A percentile compares a stretch with the other conserved stretches of the same genome.
Conservation (phyloP, 2,113 vertebrate genomes). For the Glaucidium brasilianum region DNA sequence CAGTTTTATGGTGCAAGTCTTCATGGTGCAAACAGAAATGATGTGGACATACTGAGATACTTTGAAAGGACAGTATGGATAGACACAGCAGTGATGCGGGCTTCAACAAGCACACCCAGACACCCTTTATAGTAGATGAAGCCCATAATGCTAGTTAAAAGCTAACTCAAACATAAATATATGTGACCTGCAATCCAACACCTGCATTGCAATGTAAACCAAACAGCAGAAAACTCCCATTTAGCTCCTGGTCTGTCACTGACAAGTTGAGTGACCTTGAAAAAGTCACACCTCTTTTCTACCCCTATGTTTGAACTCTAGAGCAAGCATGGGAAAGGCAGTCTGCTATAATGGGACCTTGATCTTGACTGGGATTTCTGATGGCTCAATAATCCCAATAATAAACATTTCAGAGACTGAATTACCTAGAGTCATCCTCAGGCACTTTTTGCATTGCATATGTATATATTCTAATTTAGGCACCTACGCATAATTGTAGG, state of each 20-base stretch:
- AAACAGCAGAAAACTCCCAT: background rate
- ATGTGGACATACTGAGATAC: background rate
- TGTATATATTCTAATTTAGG: conserved; percentile 29
- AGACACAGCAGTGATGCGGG: background rate
- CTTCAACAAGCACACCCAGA: background rate
- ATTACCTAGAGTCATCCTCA: conserved; percentile 20
- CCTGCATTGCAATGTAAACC: background rate
- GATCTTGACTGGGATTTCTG: background rate
- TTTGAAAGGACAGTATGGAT: background rate
- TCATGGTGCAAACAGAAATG: background rate
- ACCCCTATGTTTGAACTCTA: background rate
- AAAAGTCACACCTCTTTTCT: background rate
- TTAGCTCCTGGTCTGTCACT: background rate
- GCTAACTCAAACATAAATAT: background rate
- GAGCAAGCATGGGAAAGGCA: background rate
- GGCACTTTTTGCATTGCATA: conserved; percentile 25
- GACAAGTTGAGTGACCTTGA: background rate
- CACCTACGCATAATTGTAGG: background rate
- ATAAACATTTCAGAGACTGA: background rate
- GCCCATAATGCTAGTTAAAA: background rate
- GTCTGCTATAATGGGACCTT: background rate
- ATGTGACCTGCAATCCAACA: background rate
- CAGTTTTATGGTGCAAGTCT: background rate
- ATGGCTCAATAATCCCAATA: background rate
- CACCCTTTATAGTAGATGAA: background rate